Evolutionary conservation across 2,113 vertebrate genomes (phyloP), one percentile per base, ranked within the genome.

Genomic region (Tetrao urogallus): DNA sequence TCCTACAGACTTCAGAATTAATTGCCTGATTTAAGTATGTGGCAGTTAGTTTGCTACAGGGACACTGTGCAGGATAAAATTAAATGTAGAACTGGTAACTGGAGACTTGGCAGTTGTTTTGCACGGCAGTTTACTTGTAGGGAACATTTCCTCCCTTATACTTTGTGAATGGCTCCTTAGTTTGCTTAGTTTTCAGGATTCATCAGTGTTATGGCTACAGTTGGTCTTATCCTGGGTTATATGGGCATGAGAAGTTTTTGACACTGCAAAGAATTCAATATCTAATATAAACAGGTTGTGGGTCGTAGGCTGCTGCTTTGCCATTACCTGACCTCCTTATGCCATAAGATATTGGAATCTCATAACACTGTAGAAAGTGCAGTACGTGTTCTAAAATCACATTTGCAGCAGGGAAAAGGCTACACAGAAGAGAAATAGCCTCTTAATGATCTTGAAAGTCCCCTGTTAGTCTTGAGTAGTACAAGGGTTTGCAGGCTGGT

Each of bases 381-480:
- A 45, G 32, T 61, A 48, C 5, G 2, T 1, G 0, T 54, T 82
- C 42, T 77, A 19, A 82, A 94, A 58, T 66, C 52, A 45, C 20
- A 34, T 0, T 1, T n/a, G 22, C 8, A 1, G 3, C 56, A 13
- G 17, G 17, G 25, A 73, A 56, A 42, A 43, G 11, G 4, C 21
- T 71, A 27, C 74, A 58, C 34, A 89, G 50, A n/a, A 73, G 52
- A 82, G n/a, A 27, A 90, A 5, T 10, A 57, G 6, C 14, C 11
- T 45, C 79, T 87, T 73, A 54, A 54, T 52, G 27, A 27, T 27
- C 52, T 54, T 54, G 52, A 28, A 15, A 54, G 52, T 16, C 28
- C 52, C 27, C 27, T 52, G 27, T 86, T 88, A 6, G 1, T 71
- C 74, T 82, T 63, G 8, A 15, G 64, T 42, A 20, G 40, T 66